Percentiles rank a stretch among this genome's conserved stretches.
Evolutionary conservation across 1,140 invertebrate species (phyloP).

Genomic region (Procambarus virginalis): DNA sequence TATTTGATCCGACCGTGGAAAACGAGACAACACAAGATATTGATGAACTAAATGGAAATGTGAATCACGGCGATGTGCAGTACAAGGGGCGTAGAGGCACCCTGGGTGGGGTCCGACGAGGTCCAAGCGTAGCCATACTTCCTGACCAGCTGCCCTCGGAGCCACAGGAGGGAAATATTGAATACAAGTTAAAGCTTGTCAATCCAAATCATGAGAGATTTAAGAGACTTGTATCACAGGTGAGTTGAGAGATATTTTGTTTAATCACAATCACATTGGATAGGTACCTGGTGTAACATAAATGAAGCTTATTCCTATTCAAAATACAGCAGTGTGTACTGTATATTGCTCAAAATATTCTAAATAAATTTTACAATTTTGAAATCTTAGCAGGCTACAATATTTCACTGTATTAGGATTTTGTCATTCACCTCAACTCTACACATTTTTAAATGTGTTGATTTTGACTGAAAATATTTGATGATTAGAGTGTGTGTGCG

Average conservation of each 20-base stretch:
- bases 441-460: too few relatives aligned
- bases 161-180: slow-evolving; percentile 91
- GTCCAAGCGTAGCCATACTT: slow-evolving; percentile 64
- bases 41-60: slow-evolving; percentile 61
- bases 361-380: too few relatives aligned
- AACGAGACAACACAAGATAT: slow-evolving; percentile 67
- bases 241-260: slow-evolving; percentile 70
- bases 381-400: too few relatives aligned
- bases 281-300: too few relatives aligned
- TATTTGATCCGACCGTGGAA: slow-evolving; percentile 71
- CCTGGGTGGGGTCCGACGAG: slow-evolving; percentile 37
- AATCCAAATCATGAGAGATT: slow-evolving; percentile 88
- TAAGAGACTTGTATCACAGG: slow-evolving; percentile 91
- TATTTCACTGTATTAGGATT: too few relatives aligned
- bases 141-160: slow-evolving; percentile 85
- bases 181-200: slow-evolving; percentile 93
- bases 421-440: too few relatives aligned
- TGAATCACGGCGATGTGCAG: slow-evolving; percentile 1
- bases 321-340: too few relatives aligned
- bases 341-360: too few relatives aligned
- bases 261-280: too few relatives aligned
- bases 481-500: too few relatives aligned
- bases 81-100: slow-evolving; percentile 14
- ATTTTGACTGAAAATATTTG: too few relatives aligned
- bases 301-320: too few relatives aligned